Percentiles rank a stretch among this genome's conserved stretches.
Conservation (phyloP, 2,888 invertebrate species). For the Acanthoscelides obtectus region DNA sequence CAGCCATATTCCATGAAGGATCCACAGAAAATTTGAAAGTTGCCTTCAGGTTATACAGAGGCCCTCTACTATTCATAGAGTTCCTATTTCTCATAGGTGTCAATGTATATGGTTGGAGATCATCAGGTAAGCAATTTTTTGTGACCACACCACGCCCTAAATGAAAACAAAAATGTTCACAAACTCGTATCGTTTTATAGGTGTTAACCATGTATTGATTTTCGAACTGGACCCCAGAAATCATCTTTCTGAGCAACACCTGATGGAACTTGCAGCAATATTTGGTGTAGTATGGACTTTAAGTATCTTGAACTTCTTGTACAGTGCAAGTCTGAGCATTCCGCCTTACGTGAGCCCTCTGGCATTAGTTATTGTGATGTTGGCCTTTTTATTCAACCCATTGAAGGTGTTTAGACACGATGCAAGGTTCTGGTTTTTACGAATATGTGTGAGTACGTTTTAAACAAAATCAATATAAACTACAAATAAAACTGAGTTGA, state of each 20-base stretch:
- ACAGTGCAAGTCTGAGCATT: slow-evolving; percentile 59
- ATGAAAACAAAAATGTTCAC: too few relatives aligned
- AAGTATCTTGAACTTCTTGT: slow-evolving; percentile 59
- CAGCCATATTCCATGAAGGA: slow-evolving; percentile 52
- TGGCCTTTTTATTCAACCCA: slow-evolving; percentile 71
- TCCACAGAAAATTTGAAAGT: slow-evolving; percentile 58
- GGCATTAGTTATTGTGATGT: slow-evolving; percentile 61
- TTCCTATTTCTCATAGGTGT: slow-evolving; percentile 74
- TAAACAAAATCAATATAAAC: too few relatives aligned
- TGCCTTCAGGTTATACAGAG: slow-evolving; percentile 73
- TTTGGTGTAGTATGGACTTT: slow-evolving; percentile 71
- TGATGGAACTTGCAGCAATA: slow-evolving; percentile 71
- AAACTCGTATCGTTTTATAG: too few relatives aligned
- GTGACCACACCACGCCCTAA: too few relatives aligned
- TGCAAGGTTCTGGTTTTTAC: slow-evolving; percentile 71
- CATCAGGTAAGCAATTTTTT: slow-evolving; percentile 60
- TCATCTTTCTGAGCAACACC: slow-evolving; percentile 70
- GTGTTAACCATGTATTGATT: slow-evolving; percentile 56
- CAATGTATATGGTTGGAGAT: slow-evolving; percentile 78
- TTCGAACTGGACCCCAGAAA: slow-evolving; percentile 78
- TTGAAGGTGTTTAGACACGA: slow-evolving; percentile 69
- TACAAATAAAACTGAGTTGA: too few relatives aligned
- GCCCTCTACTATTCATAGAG: slow-evolving; percentile 70
- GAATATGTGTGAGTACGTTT: slow-evolving; percentile 52
- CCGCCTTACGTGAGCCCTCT: slow-evolving; percentile 76